phyloP scores from a whole-genome alignment of 2,888 invertebrate genomes.

The Aphodius sticticus region DNA sequence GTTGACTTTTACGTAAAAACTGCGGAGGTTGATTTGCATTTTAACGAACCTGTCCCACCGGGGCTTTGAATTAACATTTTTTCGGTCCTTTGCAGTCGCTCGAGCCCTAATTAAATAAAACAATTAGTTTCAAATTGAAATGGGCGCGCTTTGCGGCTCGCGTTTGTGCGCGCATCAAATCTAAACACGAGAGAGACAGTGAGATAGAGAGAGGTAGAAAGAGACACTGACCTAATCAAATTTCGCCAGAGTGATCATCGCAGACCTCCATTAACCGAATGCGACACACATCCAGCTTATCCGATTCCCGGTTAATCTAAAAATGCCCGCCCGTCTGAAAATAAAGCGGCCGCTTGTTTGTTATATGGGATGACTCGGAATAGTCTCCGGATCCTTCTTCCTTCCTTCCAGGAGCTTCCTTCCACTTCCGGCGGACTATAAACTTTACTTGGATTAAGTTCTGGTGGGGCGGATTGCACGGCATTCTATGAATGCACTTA shows the following conservation, averaged over 20 bases:
- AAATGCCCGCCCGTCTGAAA: not conserved
- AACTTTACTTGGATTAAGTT: conserved; percentile 27
- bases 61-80: not conserved
- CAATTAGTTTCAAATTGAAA: not conserved
- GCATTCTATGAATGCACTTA: conserved; percentile 30
- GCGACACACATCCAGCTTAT: conserved; percentile 4
- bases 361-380: not conserved
- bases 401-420: not conserved
- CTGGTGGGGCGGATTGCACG: conserved; percentile 14
- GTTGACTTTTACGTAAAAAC: not conserved
- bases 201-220: not conserved
- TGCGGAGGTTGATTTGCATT: not conserved
- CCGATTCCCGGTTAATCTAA: not conserved
- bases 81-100: not conserved
- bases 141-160: not conserved
- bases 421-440: conserved; percentile 15
- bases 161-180: not conserved
- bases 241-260: not conserved
- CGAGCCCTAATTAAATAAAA: not conserved
- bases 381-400: conserved; percentile 4
- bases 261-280: not conserved
- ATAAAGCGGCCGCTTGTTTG: conserved; percentile 4
- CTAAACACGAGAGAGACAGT: not conserved
- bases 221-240: not conserved
- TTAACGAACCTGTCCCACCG: not conserved